phyloP scores from a whole-genome alignment of 2,888 invertebrate genomes.

The Horisme vitalbata region DNA sequence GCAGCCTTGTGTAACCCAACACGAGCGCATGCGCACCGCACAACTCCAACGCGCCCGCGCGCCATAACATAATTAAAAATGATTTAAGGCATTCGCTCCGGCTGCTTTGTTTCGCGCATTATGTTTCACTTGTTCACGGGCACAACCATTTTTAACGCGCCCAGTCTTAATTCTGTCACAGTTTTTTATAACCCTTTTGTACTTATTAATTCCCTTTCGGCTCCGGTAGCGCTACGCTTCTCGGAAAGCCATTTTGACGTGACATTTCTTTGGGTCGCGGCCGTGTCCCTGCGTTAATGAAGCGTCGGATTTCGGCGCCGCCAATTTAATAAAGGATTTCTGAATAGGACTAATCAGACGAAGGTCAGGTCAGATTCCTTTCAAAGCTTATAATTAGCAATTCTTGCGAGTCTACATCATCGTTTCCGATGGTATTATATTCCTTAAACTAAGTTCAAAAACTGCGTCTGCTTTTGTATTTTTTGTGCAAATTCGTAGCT shows the following conservation, averaged over 20 bases:
- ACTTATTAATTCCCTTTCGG: constrained; percentile 79
- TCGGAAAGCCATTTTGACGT: constrained; percentile 77
- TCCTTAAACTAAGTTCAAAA: background rate
- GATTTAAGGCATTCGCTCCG: constrained; percentile 83
- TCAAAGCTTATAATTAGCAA: constrained; percentile 44
- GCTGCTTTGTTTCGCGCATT: constrained; percentile 83
- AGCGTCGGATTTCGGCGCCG: constrained; percentile 77
- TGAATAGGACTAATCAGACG: constrained; percentile 53
- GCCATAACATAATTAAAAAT: constrained; percentile 84
- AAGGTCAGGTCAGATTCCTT: constrained; percentile 49
- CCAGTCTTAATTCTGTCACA: constrained; percentile 81
- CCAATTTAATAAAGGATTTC: constrained; percentile 55
- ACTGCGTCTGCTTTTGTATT: background rate
- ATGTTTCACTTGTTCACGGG: constrained; percentile 82
- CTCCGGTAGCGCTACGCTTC: constrained; percentile 80
- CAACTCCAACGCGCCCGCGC: constrained; percentile 54
- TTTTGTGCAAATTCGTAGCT: constrained; percentile 30
- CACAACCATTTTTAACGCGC: constrained; percentile 74
- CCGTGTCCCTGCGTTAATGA: constrained; percentile 75
- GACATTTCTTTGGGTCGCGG: constrained; percentile 73
- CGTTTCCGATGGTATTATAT: constrained; percentile 17
- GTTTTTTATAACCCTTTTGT: constrained; percentile 81
- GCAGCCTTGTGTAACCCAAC: constrained; percentile 40
- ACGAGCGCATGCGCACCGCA: constrained; percentile 42
- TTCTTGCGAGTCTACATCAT: constrained; percentile 33